phyloP scores from a whole-genome alignment of 2,888 invertebrate species.

The Noctua pronuba region DNA sequence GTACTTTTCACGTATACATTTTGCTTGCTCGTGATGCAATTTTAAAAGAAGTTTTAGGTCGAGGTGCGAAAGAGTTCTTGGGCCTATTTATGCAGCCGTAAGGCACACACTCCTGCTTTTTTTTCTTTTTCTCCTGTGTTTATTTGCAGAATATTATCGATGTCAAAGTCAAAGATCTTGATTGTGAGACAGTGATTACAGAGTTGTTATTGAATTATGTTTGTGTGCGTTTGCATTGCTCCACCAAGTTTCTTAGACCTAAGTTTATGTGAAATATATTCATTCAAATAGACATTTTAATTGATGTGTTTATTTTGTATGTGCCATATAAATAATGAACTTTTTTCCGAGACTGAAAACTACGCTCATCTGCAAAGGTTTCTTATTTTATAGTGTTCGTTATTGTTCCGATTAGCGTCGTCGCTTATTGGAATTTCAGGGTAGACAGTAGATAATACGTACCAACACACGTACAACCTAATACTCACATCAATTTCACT shows the following conservation, averaged over 20 bases:
- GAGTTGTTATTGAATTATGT: no score
- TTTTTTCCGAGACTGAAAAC: background rate
- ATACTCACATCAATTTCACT: conserved; percentile 61
- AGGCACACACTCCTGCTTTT: background rate
- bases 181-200: no score
- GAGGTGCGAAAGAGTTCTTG: background rate
- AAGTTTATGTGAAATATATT: no score
- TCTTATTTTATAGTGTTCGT: background rate
- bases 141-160: background rate
- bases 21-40: background rate
- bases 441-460: conserved; percentile 1
- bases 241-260: no score
- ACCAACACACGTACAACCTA: conserved; percentile 29
- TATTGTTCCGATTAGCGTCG: background rate
- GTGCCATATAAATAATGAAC: background rate
- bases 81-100: background rate
- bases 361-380: background rate
- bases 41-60: background rate
- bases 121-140: background rate
- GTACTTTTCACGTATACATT: conserved; percentile 5
- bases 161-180: no score
- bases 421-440: background rate
- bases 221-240: no score
- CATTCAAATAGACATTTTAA: no score
- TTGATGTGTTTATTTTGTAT: background rate